Evolutionary conservation across 2,113 vertebrate species (phyloP).

Genomic region (Cettia cetti): DNA sequence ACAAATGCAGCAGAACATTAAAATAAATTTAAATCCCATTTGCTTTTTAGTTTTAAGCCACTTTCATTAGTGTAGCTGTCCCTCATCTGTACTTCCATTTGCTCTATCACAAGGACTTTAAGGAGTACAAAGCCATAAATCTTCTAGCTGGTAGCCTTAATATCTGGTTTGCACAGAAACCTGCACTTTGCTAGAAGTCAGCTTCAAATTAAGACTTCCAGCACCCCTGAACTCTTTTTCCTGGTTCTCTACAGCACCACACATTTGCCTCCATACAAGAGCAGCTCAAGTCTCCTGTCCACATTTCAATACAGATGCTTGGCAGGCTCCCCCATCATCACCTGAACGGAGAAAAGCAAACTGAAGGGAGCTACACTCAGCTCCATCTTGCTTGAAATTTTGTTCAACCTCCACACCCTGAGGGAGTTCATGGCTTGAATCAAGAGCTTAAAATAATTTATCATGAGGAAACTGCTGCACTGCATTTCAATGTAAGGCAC

Average conservation of each 20-base stretch:
- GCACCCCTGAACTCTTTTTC: background rate
- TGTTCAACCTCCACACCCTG: background rate
- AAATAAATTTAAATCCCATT: background rate
- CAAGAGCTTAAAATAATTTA: conserved; percentile 20
- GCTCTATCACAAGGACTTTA: background rate
- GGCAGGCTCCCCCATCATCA: background rate
- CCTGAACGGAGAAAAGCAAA: background rate
- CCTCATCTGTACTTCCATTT: background rate
- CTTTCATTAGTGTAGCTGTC: background rate
- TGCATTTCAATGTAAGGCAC: background rate
- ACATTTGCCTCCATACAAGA: background rate
- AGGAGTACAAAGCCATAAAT: background rate
- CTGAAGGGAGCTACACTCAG: background rate
- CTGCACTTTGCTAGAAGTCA: background rate
- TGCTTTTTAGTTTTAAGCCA: background rate
- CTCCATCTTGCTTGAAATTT: background rate
- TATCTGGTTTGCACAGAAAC: background rate
- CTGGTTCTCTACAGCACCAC: background rate
- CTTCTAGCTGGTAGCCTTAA: background rate
- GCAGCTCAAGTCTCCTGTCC: background rate
- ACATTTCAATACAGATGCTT: background rate
- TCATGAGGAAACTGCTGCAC: background rate
- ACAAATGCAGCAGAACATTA: background rate
- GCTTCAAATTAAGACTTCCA: background rate
- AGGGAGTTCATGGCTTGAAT: background rate